A percentile compares a stretch with the other conserved stretches of the same genome.
These are phyloP conservation scores for Rhegmatorhina hoffmannsi DNA, from an alignment of 2,113 vertebrate genomes.

Conservation along the genomic window DNA sequence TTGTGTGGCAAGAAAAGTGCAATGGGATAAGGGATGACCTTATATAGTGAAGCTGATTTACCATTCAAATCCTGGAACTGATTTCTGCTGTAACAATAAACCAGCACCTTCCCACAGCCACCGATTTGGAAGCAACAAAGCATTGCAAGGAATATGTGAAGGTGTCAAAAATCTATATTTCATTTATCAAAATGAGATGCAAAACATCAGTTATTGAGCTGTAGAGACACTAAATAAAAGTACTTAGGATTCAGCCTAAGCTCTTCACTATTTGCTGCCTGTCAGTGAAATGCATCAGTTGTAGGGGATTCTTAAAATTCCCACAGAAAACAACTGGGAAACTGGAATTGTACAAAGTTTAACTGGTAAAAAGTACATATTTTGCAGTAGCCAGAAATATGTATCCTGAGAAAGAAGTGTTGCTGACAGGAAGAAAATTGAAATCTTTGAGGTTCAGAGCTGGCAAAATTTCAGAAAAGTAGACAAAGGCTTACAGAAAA, in stretches of 20 bases:
- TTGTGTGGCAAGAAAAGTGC: not conserved
- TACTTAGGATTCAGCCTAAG: not conserved
- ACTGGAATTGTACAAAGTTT: not conserved
- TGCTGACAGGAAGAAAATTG: slow-evolving; percentile 38
- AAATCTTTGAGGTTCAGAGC: slow-evolving; percentile 26
- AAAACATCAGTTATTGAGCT: not conserved
- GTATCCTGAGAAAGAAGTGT: not conserved
- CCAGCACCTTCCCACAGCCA: not conserved
- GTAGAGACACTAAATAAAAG: not conserved
- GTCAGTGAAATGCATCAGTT: not conserved
- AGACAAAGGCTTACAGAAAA: slow-evolving; percentile 23
- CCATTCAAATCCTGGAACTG: not conserved
- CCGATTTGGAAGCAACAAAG: not conserved
- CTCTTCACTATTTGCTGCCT: not conserved
- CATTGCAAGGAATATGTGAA: not conserved
- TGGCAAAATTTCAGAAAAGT: slow-evolving; percentile 48
- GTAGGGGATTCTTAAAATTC: not conserved
- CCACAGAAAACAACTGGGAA: not conserved
- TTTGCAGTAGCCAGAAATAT: not conserved
- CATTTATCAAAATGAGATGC: not conserved
- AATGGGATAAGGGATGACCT: not conserved
- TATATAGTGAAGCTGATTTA: not conserved
- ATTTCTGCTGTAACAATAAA: not conserved
- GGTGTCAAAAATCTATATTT: not conserved
- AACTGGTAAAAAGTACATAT: not conserved